Evolutionary conservation across 2,888 invertebrate genomes (phyloP), one percentile per base, ranked within the genome.

Genomic region (Hofmannophila pseudospretella): DNA sequence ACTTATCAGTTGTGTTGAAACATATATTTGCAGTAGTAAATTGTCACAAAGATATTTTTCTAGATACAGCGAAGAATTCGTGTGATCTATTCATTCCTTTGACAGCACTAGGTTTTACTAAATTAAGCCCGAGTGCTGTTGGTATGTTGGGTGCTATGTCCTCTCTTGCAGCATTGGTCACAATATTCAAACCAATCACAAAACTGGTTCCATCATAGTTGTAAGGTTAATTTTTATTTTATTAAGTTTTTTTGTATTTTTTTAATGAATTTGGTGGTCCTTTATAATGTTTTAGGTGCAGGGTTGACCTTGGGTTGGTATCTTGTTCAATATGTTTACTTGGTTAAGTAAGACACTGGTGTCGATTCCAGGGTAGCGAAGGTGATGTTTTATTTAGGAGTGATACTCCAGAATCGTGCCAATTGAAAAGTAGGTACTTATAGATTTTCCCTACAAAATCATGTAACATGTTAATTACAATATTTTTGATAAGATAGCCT

Each of bases 21-120:
- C 67, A 84, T 55, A 39, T 70, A 16, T 76, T 58, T 39, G 54
- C 65, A 40, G 35, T 84, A 27, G 44, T 79, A 4, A 65, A 58
- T 43, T 86, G 79, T 51, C 82, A 76, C 51, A 91, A 90, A 56
- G 91, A 92, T 68, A 85, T 97, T 7, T 88, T 94, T 39, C 88
- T 96, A 45, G 97, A 97, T 76, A 92, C 94, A 1, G 61, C 95
- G 3, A 96, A 96, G 71, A 97, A 97, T 84, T 77, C 90, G 5
- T 95, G 95, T 79, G 97, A 97, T 74, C 73, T 97, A 38, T 93
- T 96, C 55, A 93, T 97, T 63, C 97, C 97, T 0, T 76, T 97
- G 44, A 92, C 94, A 39, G 91, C 93, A 4, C 78, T 97, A 48
- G 96, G 95, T 1, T 92, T 93, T 62, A 89, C 93, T 0, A 93